Evolutionary conservation across 2,113 vertebrate species (phyloP), one percentile per base, ranked within the genome.

Genomic region (Myotis yumanensis): DNA sequence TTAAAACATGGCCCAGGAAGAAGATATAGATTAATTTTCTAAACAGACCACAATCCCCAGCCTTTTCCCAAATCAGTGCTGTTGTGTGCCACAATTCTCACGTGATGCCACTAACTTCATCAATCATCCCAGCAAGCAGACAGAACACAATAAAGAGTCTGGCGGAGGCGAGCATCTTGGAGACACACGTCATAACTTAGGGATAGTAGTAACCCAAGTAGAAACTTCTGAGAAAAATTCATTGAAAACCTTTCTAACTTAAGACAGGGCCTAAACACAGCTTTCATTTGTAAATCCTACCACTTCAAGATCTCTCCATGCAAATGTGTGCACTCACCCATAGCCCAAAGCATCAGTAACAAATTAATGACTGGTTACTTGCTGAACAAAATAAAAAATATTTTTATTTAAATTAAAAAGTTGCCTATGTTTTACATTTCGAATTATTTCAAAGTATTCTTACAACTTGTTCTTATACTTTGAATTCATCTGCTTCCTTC

Each of bases 11-110:
- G 90, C 69, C 64, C 40, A 93, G 72, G 64, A 91, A 97, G 91
- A 96, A 98, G 92, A 93, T 96, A 91, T 48, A 94, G 69, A 90
- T 92, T 14, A 85, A 92, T 94, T 92, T 96, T 95, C 93, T 97
- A 94, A 97, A 94, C 97, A 96, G 86, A 95, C 35, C 62, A 87
- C 73, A 96, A 35, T 86, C 23, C 40, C 64, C 5, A 81, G 86
- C 9, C 20, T n/a, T 76, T 97, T 97, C 86, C 95, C 96, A 95
- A 97, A 87, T 86, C 66, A 72, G 94, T 90, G 93, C 59, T 93
- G 28, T 82, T 90, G 54, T 87, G 95, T 96, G 59, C 32, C 62
- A 32, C 71, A 73, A 73, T 82, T 91, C 96, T 96, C 46, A 83
- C 15, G 35, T 96, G 92, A 57, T 17, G 82, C 96, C 94, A 97